Percentiles rank a stretch among this genome's conserved stretches.
These are phyloP conservation scores for Pyrochroa serraticornis DNA, from an alignment of 2,888 invertebrate genomes.

Conservation along the genomic window DNA sequence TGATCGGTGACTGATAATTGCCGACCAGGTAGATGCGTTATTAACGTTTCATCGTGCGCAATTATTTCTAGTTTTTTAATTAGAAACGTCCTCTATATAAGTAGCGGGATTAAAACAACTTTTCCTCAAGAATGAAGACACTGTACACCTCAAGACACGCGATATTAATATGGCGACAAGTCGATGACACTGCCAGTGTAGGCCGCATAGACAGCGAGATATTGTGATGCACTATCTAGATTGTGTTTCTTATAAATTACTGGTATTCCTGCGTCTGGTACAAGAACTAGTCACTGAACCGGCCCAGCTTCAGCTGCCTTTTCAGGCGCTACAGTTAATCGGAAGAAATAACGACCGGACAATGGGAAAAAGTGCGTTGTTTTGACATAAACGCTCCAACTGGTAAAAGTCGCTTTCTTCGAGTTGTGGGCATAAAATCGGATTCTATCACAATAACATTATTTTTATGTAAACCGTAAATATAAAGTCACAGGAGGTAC, in stretches of 20 bases:
- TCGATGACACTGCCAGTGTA: constrained; percentile 57
- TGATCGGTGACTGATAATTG: constrained; percentile 12
- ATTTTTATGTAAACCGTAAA: constrained; percentile 28
- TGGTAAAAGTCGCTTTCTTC: too few relatives aligned
- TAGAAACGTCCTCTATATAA: constrained; percentile 47
- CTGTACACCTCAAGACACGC: constrained; percentile 51
- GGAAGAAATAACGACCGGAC: constrained; percentile 48
- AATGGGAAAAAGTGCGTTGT: too few relatives aligned
- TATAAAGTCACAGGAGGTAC: constrained; percentile 29
- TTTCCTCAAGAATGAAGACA: constrained; percentile 52
- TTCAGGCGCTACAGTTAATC: constrained; percentile 54
- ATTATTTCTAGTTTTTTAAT: constrained; percentile 46
- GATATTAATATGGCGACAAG: constrained; percentile 58
- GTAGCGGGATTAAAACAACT: constrained; percentile 50
- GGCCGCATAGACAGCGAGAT: constrained; percentile 54
- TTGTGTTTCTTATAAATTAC: constrained; percentile 56
- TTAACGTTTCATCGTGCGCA: constrained; percentile 35
- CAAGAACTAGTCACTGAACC: constrained; percentile 53
- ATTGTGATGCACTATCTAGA: constrained; percentile 56
- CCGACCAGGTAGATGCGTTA: constrained; percentile 9
- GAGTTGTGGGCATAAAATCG: background rate
- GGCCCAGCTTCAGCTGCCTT: constrained; percentile 50
- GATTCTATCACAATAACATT: constrained; percentile 22
- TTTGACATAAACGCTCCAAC: too few relatives aligned
- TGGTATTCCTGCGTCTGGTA: constrained; percentile 50